Evolutionary conservation across 2,113 vertebrate genomes (phyloP).

Genomic region (Centropus bengalensis): DNA sequence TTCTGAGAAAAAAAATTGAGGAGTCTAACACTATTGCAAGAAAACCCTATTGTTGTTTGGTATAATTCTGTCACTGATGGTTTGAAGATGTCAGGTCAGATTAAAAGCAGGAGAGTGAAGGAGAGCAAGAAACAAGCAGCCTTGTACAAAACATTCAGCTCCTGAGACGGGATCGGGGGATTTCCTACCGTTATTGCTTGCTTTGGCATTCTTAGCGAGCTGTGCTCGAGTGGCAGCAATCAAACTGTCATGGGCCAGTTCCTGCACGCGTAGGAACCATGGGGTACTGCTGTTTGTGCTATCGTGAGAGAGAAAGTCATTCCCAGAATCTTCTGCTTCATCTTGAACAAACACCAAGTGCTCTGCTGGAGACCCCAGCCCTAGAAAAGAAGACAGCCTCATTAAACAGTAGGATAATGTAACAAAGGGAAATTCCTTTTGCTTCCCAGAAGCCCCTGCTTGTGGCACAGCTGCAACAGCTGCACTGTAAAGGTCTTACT

Average conservation of each 20-base stretch:
- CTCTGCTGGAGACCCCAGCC: conserved; percentile 89
- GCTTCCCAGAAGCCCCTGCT: neutral
- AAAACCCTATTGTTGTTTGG: neutral
- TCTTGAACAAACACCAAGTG: conserved; percentile 93
- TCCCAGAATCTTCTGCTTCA: conserved; percentile 87
- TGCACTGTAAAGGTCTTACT: neutral
- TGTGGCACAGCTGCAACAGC: neutral
- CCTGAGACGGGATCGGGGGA: conserved; percentile 3
- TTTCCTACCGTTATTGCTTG: conserved; percentile 85
- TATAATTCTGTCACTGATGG: neutral
- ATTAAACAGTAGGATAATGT: neutral
- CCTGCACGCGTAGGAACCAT: conserved; percentile 96
- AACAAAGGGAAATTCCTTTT: neutral
- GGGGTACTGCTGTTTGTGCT: conserved; percentile 90
- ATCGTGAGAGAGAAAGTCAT: conserved; percentile 87
- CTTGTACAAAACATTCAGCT: neutral
- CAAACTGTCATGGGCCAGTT: conserved; percentile 96
- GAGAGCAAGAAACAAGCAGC: neutral
- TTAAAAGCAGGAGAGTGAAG: neutral
- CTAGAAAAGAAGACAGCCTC: conserved; percentile 65
- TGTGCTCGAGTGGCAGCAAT: conserved; percentile 97
- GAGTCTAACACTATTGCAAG: neutral
- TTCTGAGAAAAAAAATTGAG: neutral
- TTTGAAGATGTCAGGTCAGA: neutral
- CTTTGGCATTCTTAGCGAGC: conserved; percentile 91